Percentiles rank a stretch among this genome's conserved stretches.
phyloP scores from a whole-genome alignment of 1,140 invertebrate species.

The Probaryconus sp. region DNA sequence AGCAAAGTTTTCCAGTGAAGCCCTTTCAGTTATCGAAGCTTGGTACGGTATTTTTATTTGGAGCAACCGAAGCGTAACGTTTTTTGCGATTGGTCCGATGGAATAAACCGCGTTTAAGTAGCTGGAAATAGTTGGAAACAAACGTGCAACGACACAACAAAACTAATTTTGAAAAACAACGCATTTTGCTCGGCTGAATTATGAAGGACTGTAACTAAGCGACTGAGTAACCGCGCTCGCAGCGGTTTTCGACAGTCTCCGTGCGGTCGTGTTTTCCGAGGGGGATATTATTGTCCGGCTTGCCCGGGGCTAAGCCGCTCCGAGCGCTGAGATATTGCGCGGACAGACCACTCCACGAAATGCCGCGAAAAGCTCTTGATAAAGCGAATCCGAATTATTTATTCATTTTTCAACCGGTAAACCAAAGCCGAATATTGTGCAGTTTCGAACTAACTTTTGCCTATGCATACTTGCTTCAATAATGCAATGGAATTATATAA shows the following conservation, averaged over 20 bases:
- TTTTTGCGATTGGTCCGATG: neutral
- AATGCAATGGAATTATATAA: too few species aligned
- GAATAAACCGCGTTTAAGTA: constrained; percentile 23
- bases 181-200: constrained; percentile 64
- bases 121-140: constrained; percentile 9
- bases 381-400: constrained; percentile 62
- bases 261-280: constrained; percentile 34
- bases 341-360: constrained; percentile 6
- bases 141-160: constrained; percentile 58
- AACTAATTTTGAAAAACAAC: constrained; percentile 69
- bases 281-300: constrained; percentile 53
- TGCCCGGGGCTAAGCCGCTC: constrained; percentile 47
- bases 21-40: constrained; percentile 11
- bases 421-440: constrained; percentile 16
- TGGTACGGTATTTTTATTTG: constrained; percentile 14
- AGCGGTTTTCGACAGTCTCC: constrained; percentile 14
- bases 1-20: neutral
- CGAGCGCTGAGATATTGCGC: constrained; percentile 40
- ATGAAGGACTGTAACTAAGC: constrained; percentile 55
- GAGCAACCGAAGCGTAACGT: neutral
- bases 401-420: constrained; percentile 48
- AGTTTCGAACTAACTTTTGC: constrained; percentile 5
- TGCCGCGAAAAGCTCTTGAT: constrained; percentile 54
- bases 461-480: too few species aligned
- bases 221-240: constrained; percentile 25